A percentile compares a stretch with the other conserved stretches of the same genome.
phyloP scores from a whole-genome alignment of 2,797 vertebrate genomes.

The Hephaestus fuliginosus region DNA sequence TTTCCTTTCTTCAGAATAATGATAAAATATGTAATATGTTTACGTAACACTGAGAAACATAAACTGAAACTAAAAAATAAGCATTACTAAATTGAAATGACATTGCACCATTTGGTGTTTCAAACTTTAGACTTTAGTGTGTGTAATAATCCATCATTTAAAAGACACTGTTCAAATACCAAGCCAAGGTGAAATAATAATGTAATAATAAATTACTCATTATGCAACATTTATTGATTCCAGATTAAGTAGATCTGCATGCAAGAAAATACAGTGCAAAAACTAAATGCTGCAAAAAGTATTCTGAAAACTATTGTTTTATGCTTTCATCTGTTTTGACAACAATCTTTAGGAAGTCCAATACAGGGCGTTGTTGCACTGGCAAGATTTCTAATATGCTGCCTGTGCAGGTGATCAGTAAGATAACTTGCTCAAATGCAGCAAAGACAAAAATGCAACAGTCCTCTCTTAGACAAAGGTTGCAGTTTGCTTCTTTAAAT shows the following conservation, averaged over 20 bases:
- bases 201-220: neutral
- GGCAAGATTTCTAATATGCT: neutral
- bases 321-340: neutral
- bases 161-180: neutral
- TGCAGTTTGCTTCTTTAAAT: neutral
- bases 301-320: neutral
- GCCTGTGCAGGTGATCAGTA: neutral
- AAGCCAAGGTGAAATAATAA: too few relatives aligned
- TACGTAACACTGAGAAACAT: neutral
- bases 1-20: neutral
- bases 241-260: neutral
- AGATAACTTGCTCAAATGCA: neutral
- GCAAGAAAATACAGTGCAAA: neutral
- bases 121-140: neutral
- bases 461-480: slow-evolving; percentile 7
- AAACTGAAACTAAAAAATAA: neutral
- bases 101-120: neutral
- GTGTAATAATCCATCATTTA: neutral
- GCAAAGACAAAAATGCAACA: neutral
- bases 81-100: neutral
- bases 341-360: neutral
- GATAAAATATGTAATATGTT: neutral
- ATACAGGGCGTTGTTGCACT: neutral
- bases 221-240: neutral
- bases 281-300: neutral